Conservation (phyloP, 1,140 invertebrate species). For the Cecropterus lyciades region DNA sequence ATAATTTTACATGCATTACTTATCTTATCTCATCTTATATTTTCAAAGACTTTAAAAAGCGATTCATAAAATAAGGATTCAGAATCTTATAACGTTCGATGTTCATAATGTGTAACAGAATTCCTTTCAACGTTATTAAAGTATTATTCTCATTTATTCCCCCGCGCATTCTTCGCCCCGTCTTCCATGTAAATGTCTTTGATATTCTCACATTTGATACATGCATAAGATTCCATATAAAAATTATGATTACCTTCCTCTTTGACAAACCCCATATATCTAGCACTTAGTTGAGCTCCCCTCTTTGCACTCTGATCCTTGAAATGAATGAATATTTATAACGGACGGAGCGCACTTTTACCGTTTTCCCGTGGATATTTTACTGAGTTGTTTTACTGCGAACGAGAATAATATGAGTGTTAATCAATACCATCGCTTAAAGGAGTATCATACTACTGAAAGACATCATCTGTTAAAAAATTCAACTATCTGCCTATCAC, state of each 20-base stretch:
- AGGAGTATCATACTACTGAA: too few relatives aligned
- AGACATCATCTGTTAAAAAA: too few relatives aligned
- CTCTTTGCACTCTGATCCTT: slow-evolving; percentile 47
- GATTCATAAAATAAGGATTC: slow-evolving; percentile 6
- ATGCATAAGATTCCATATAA: slow-evolving; percentile 57
- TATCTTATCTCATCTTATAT: too few relatives aligned
- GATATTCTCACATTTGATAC: slow-evolving; percentile 46
- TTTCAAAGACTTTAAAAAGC: slow-evolving; percentile 22
- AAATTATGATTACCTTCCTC: slow-evolving; percentile 72
- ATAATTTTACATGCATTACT: too few relatives aligned
- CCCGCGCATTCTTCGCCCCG: slow-evolving; percentile 42
- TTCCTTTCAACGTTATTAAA: slow-evolving; percentile 42
- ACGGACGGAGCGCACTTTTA: slow-evolving; percentile 62
- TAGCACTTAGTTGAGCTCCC: slow-evolving; percentile 54
- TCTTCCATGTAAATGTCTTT: slow-evolving; percentile 55
- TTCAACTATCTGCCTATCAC: too few relatives aligned
- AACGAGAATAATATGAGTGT: neutral
- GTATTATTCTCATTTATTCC: slow-evolving; percentile 49
- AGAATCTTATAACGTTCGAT: slow-evolving; percentile 27
- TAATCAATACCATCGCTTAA: neutral
- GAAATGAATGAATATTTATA: slow-evolving; percentile 74
- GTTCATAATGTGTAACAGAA: slow-evolving; percentile 32
- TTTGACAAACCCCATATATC: slow-evolving; percentile 71
- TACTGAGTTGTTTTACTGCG: slow-evolving; percentile 8
- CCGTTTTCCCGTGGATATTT: slow-evolving; percentile 47